Evolutionary conservation across 2,797 vertebrate species (phyloP), one percentile per base, ranked within the genome.

Genomic region (Erithacus rubecula): DNA sequence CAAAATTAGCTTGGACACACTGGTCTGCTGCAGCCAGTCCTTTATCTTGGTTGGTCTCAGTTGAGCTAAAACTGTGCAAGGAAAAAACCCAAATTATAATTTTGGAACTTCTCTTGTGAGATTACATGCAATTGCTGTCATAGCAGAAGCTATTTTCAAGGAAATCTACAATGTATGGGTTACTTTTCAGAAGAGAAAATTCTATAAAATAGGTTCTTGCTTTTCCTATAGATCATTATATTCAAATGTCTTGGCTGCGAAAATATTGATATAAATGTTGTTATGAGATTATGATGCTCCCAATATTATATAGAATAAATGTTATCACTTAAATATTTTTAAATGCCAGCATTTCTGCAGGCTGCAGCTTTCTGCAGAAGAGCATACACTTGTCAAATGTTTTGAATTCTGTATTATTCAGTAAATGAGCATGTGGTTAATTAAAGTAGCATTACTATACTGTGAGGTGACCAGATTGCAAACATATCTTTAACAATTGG

Each of bases 251-350:
- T 96, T 94, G 91, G 74, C 86, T 90, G 49, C 56, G 51, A 83
- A 94, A 85, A 77, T 84, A 89, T 53, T 96, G 77, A 88, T 87
- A 60, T 60, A 68, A 90, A 82, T 90, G 75, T 90, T 96, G 79
- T 76, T 93, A 70, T 26, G 46, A 94, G 49, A 88, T 76, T 1
- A 52, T 82, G 30, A 65, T 87, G 10, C 70, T 91, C 67, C 83
- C 71, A 74, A 37, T 94, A 84, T 90, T 95, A 87, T 74, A 47
- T 20, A 55, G 81, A 88, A 90, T 94, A 88, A 91, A 93, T 94
- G 85, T 94, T 93, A 76, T 41, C 77, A 68, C 70, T 97, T 95
- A 95, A 97, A 97, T 97, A 96, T 95, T 97, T 95, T 94, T 77
- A 97, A 97, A 94, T 94, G 88, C 88, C 96, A 97, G 84, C 85